phyloP scores from a whole-genome alignment of 2,888 invertebrate species.

The Harpalus rubripes region DNA sequence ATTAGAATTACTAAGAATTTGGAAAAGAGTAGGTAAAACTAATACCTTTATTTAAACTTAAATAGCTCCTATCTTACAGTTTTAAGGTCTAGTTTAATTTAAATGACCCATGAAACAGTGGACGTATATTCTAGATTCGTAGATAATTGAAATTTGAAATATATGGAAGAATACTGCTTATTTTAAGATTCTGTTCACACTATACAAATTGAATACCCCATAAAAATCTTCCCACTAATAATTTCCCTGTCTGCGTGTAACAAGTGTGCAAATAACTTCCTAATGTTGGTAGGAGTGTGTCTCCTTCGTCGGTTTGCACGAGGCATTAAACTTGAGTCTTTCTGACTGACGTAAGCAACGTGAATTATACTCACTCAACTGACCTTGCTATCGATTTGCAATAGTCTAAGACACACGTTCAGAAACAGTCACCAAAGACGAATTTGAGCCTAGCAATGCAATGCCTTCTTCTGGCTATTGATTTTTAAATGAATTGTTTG shows the following conservation, averaged over 20 bases:
- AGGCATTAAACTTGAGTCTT: conserved; percentile 50
- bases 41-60: too few relatives aligned
- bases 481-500: conserved; percentile 40
- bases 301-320: conserved; percentile 28
- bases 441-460: conserved; percentile 25
- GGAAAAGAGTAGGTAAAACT: too few relatives aligned
- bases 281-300: conserved; percentile 18
- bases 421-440: conserved; percentile 11
- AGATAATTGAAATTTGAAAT: too few relatives aligned
- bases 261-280: conserved; percentile 18
- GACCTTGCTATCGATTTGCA: conserved; percentile 60
- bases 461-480: conserved; percentile 14
- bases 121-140: too few relatives aligned
- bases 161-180: neutral
- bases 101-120: too few relatives aligned
- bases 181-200: neutral
- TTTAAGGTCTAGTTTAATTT: too few relatives aligned
- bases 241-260: neutral
- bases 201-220: neutral
- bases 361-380: conserved; percentile 52
- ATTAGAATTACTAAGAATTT: too few relatives aligned
- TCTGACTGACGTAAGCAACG: conserved; percentile 48
- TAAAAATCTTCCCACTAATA: conserved; percentile 1
- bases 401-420: conserved; percentile 43
- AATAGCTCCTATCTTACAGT: too few relatives aligned